Evolutionary conservation across 2,113 vertebrate species (phyloP).

Genomic region (Axis porcinus): DNA sequence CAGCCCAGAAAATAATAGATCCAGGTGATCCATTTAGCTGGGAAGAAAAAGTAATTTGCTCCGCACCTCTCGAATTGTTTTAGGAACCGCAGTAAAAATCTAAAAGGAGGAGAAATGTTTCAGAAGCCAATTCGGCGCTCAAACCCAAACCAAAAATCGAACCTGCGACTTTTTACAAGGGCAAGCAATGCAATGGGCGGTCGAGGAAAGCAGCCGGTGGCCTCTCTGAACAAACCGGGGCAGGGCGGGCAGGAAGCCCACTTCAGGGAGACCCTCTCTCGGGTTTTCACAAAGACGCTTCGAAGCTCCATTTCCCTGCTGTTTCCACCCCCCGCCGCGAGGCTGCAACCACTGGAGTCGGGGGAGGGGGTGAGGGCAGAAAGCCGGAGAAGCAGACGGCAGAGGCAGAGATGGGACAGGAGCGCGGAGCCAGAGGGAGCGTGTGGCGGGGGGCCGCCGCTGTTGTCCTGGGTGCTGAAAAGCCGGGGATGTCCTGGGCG

Average conservation of each 20-base stretch:
- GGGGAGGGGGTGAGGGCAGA: neutral
- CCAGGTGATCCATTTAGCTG: too few species aligned
- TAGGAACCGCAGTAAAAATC: neutral
- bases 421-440: fast-evolving
- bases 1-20: neutral
- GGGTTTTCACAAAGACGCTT: neutral
- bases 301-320: neutral
- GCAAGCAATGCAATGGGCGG: fast-evolving
- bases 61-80: neutral
- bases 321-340: neutral
- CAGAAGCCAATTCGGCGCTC: neutral
- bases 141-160: neutral
- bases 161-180: neutral
- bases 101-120: neutral
- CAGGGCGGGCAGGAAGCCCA: neutral
- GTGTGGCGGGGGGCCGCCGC: fast-evolving
- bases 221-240: neutral
- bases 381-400: neutral
- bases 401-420: fast-evolving
- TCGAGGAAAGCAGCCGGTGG: neutral
- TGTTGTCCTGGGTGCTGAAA: neutral
- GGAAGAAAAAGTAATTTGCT: neutral
- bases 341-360: neutral
- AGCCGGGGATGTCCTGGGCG: neutral
- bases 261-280: neutral